Conservation (phyloP, 1,140 invertebrate species). For the Drosophila melanica region DNA sequence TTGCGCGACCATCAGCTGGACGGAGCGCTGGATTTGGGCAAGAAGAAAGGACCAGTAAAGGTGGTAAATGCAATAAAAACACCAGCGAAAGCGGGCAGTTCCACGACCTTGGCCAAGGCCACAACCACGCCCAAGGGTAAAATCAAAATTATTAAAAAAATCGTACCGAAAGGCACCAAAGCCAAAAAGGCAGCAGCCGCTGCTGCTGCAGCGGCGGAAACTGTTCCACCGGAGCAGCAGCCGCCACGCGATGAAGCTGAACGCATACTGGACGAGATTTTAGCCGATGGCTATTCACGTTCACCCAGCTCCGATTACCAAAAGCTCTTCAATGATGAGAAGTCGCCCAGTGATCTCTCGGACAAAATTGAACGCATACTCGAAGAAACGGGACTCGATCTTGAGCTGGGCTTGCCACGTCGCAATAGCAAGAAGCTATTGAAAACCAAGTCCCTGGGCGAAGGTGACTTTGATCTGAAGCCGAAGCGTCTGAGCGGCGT, state of each 20-base stretch:
- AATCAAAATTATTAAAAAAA: slow-evolving; percentile 76
- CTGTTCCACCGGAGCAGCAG: background rate
- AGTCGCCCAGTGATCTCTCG: slow-evolving; percentile 79
- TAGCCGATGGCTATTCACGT: slow-evolving; percentile 56
- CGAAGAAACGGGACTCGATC: slow-evolving; percentile 69
- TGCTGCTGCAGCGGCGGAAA: slow-evolving; percentile 28
- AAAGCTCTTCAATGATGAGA: slow-evolving; percentile 75
- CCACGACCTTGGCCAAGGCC: slow-evolving; percentile 42
- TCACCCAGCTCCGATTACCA: slow-evolving; percentile 79
- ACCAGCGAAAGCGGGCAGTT: slow-evolving; percentile 18
- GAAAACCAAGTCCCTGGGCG: slow-evolving; percentile 77
- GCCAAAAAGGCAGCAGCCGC: slow-evolving; percentile 66
- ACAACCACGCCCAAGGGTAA: slow-evolving; percentile 59
- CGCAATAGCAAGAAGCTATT: slow-evolving; percentile 66
- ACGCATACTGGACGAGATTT: slow-evolving; percentile 72
- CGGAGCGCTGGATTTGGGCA: slow-evolving; percentile 74
- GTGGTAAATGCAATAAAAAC: slow-evolving; percentile 25
- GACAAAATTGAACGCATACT: slow-evolving; percentile 80
- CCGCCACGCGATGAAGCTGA: slow-evolving; percentile 69
- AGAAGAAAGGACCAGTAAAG: slow-evolving; percentile 61
- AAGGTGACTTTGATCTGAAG: slow-evolving; percentile 65
- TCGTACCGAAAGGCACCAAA: slow-evolving; percentile 76
- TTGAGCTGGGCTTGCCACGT: slow-evolving; percentile 67
- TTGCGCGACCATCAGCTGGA: slow-evolving; percentile 77
- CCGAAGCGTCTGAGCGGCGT: slow-evolving; percentile 60